Conservation (phyloP, 2,113 vertebrate genomes). For the Grammomys surdaster region DNA sequence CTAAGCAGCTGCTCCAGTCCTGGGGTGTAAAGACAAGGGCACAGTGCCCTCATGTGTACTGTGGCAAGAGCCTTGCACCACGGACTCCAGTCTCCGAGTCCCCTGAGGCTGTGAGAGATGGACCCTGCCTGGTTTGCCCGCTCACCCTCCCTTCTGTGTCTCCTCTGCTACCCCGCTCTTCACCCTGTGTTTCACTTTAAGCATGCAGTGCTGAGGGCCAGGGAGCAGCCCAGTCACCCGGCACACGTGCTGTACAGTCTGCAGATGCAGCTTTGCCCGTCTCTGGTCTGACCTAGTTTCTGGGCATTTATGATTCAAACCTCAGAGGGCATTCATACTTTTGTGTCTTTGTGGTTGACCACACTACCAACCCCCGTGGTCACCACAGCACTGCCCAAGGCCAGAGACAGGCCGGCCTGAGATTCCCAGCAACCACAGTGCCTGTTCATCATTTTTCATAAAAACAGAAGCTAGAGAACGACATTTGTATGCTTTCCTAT, state of each 20-base stretch:
- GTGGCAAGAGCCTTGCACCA: neutral
- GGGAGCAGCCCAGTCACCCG: neutral
- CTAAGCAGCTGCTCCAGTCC: neutral
- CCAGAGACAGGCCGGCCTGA: neutral
- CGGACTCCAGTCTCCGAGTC: neutral
- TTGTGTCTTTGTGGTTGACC: neutral
- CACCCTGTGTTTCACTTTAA: neutral
- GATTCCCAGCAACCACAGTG: rapidly evolving
- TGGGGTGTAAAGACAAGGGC: neutral
- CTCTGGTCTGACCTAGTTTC: neutral
- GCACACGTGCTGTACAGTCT: neutral
- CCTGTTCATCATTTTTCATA: neutral
- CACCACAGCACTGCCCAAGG: neutral
- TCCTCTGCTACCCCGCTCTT: neutral
- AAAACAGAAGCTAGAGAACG: constrained; percentile 62
- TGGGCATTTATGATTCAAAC: neutral
- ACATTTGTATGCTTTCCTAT: constrained; percentile 24
- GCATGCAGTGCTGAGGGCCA: neutral
- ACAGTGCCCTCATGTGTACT: neutral
- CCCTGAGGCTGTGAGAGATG: neutral
- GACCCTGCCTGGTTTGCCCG: neutral
- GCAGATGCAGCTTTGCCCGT: neutral
- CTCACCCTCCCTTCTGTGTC: neutral
- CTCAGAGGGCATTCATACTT: neutral
- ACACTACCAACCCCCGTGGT: neutral